Evolutionary conservation across 1,140 invertebrate species (phyloP), one percentile per base, ranked within the genome.

Genomic region (Zaprionus camerounensis): DNA sequence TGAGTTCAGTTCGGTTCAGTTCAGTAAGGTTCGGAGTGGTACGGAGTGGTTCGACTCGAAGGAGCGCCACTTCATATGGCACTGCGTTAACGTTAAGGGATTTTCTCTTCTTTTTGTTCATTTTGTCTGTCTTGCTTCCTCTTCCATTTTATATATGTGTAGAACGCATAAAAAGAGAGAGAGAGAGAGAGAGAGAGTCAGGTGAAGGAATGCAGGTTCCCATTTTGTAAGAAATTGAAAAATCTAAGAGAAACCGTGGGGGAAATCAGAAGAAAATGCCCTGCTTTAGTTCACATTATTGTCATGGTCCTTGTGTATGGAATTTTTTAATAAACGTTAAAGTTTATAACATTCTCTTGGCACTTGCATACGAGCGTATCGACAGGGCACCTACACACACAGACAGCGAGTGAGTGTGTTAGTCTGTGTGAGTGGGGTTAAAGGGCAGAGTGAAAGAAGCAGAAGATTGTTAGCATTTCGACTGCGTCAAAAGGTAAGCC

Each of bases 261-360:
- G 59, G 59, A 90, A 90, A 87, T 90, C 81, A 90, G 78, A 78
- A 79, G 84, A 58, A 84, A 90, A 90, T 81, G 71, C 85, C 78
- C 69, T 87, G 83, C 81, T 87, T 87, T 84, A 61, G 81, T 71
- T 90, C 76, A 71, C 85, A 90, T 85, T 85, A 88, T 85, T 90
- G 84, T 85, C 78, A 69, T 57, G 57, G 53, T 44, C 38, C 68
- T 61, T 71, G 77, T 76, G 84, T 68, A 85, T 75, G 86, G 85
- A 88, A 88, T 88, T 88, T 88, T 81, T 88, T 88, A 88, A 88
- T 88, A 88, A 88, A 85, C 85, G 85, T 90, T 88, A 82, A 88
- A 88, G 81, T 88, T 88, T 88, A 88, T 88, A 90, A 88, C 85
- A 88, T 88, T 90, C 81, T 85, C 78, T 46, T 53, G 51, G 53